These are phyloP conservation scores for Caenorhabditis briggsae DNA, from an alignment of 1,140 invertebrate species.

Conservation along the genomic window DNA sequence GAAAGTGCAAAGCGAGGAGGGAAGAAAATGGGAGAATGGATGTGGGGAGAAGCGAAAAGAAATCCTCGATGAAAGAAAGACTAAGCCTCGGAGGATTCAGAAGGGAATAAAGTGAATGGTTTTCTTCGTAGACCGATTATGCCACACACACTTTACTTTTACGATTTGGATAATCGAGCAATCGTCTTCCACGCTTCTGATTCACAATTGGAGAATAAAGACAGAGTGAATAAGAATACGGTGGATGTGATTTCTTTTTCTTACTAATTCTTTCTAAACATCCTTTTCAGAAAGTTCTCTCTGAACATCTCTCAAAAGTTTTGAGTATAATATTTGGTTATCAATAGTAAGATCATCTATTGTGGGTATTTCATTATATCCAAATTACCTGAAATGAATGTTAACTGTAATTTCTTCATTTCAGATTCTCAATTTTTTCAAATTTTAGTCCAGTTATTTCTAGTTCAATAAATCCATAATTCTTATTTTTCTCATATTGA, in stretches of 20 bases:
- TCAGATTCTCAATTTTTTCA: too few relatives aligned
- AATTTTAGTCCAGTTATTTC: too few relatives aligned
- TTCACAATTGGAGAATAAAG: not conserved
- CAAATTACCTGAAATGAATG: too few relatives aligned
- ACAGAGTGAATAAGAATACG: not conserved
- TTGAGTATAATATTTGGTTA: not conserved
- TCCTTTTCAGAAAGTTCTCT: too few relatives aligned
- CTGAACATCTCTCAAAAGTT: too few relatives aligned
- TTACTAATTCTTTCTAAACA: too few relatives aligned
- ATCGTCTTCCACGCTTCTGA: not conserved
- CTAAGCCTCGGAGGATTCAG: not conserved
- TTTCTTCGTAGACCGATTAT: conserved; percentile 47
- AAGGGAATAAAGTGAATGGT: conserved; percentile 53
- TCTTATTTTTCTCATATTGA: too few relatives aligned
- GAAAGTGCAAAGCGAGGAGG: conserved; percentile 53
- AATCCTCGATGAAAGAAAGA: conserved; percentile 36
- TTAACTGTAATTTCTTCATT: too few relatives aligned
- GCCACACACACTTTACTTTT: conserved; percentile 48
- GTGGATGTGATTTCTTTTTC: too few relatives aligned
- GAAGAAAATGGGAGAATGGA: not conserved
- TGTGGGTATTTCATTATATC: not conserved
- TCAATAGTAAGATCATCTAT: not conserved
- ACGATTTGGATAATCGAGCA: conserved; percentile 48
- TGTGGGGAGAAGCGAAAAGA: not conserved
- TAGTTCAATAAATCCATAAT: too few relatives aligned